phyloP scores from a whole-genome alignment of 2,113 vertebrate genomes.

The Antechinus flavipes region DNA sequence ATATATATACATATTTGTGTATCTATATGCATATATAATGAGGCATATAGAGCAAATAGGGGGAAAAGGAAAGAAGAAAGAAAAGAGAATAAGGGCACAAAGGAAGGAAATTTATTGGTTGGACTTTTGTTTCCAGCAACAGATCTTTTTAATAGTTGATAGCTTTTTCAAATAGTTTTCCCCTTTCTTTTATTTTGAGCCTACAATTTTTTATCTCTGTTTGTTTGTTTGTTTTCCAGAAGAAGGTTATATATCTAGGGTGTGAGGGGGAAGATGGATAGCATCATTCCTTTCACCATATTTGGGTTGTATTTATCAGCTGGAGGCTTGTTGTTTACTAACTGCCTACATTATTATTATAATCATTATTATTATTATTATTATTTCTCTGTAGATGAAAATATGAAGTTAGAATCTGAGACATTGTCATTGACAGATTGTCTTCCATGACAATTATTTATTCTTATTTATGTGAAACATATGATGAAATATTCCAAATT shows the following conservation, averaged over 20 bases:
- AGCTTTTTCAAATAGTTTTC: neutral
- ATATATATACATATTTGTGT: neutral
- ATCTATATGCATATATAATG: neutral
- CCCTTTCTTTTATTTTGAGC: neutral
- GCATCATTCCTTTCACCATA: neutral
- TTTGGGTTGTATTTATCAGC: neutral
- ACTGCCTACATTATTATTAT: neutral
- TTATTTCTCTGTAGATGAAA: neutral
- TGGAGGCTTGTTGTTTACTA: neutral
- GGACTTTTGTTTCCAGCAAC: neutral
- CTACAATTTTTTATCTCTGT: neutral
- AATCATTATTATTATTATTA: neutral
- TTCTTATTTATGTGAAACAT: neutral
- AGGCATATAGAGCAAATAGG: neutral
- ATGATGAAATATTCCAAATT: neutral
- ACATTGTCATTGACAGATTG: neutral
- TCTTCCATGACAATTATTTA: neutral
- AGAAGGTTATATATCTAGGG: neutral
- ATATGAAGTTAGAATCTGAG: slow-evolving; percentile 23
- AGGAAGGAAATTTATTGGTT: neutral
- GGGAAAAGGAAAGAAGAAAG: neutral
- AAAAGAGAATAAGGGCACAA: neutral
- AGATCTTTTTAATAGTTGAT: neutral
- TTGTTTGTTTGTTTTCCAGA: neutral
- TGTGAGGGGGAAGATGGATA: neutral